A percentile compares a stretch with the other conserved stretches of the same genome.
Evolutionary conservation across 2,888 invertebrate genomes (phyloP).

Genomic region (Yponomeuta sedellus): DNA sequence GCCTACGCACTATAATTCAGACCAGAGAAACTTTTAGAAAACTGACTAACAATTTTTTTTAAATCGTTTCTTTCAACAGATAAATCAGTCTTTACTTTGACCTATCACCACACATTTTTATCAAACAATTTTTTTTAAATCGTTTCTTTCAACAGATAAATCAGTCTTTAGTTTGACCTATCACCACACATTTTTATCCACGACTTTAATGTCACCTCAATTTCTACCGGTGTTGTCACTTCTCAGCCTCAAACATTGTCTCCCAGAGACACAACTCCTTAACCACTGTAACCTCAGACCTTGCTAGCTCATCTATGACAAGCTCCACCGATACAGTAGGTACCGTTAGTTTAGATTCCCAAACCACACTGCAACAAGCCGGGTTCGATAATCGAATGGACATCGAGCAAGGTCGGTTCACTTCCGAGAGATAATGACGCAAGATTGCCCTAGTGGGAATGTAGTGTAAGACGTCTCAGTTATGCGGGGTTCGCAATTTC

Average conservation of each 20-base stretch:
- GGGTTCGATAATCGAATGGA: slow-evolving; percentile 52
- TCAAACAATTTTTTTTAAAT: too few species aligned
- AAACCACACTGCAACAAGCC: slow-evolving; percentile 52
- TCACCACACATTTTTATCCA: too few species aligned
- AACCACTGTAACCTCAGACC: not conserved
- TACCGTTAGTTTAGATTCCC: slow-evolving; percentile 57
- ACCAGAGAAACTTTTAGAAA: too few species aligned
- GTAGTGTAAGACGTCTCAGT: not conserved
- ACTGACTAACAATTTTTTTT: too few species aligned
- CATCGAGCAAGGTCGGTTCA: slow-evolving; percentile 44
- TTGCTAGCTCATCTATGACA: slow-evolving; percentile 22
- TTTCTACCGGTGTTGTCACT: not conserved
- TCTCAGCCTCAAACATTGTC: not conserved
- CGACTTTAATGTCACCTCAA: too few species aligned
- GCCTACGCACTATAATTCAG: too few species aligned
- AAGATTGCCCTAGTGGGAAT: slow-evolving; percentile 3
- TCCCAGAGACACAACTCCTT: not conserved
- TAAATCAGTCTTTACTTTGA: too few species aligned
- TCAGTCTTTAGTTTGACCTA: too few species aligned
- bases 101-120: too few species aligned
- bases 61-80: too few species aligned
- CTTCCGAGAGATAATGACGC: slow-evolving; percentile 21
- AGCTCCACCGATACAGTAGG: slow-evolving; percentile 23
- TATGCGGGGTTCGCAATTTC: not conserved
- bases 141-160: too few species aligned